Evolutionary conservation across 2,888 invertebrate species (phyloP).

Genomic region (Anthoptus insignis): DNA sequence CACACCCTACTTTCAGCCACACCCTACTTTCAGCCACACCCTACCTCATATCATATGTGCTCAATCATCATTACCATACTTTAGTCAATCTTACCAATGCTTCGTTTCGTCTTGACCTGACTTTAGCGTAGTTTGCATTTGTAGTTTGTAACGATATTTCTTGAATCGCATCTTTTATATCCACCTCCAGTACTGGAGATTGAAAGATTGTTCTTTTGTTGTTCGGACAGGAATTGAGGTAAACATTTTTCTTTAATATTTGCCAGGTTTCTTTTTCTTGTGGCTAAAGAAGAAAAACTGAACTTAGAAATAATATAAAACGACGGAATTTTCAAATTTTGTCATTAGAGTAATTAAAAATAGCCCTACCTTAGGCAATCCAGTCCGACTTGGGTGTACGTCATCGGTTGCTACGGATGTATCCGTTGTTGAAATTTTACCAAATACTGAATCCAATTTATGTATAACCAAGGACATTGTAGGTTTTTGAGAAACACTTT

Average conservation of each 20-base stretch:
- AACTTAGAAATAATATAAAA: background rate
- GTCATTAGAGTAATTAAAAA: background rate
- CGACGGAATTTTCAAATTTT: background rate
- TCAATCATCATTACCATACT: too few relatives aligned
- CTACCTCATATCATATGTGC: too few relatives aligned
- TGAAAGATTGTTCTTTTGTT: conserved; percentile 27
- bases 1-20: too few relatives aligned
- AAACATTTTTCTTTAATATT: conserved; percentile 51
- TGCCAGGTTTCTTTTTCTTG: conserved; percentile 21
- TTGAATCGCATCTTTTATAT: conserved; percentile 47
- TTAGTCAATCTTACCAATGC: conserved; percentile 44
- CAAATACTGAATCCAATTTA: conserved; percentile 9
- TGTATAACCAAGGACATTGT: background rate
- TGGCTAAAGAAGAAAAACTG: conserved; percentile 9
- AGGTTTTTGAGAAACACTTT: background rate
- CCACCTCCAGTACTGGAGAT: conserved; percentile 38
- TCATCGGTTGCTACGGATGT: conserved; percentile 1
- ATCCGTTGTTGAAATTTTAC: background rate
- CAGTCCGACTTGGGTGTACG: background rate
- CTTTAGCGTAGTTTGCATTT: background rate
- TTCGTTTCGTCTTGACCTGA: conserved; percentile 34
- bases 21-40: too few relatives aligned
- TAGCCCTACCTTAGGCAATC: conserved; percentile 2
- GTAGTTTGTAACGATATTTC: conserved; percentile 48
- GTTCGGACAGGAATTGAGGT: conserved; percentile 26